Conservation (phyloP, 2,113 vertebrate species). For the Dicaeum eximium region DNA sequence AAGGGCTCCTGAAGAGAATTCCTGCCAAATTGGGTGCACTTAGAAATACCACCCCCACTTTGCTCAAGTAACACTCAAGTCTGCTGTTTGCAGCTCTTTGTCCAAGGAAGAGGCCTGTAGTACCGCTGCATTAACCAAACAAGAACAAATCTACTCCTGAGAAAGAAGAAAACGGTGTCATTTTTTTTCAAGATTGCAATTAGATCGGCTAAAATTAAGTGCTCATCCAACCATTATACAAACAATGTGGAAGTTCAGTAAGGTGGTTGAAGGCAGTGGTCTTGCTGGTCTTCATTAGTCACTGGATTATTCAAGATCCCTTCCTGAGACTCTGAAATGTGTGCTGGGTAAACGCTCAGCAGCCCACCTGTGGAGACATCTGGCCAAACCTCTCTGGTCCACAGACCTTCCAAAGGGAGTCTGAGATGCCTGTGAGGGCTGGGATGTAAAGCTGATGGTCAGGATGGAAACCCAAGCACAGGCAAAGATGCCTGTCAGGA, state of each 20-base stretch:
- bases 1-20: neutral
- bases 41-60: neutral
- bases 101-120: neutral
- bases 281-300: neutral
- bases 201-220: neutral
- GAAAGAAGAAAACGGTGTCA: neutral
- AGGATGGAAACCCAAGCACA: neutral
- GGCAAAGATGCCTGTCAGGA: neutral
- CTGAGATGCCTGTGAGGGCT: no score
- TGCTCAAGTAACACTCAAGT: neutral
- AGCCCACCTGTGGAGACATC: neutral
- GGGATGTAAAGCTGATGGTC: neutral
- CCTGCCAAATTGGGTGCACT: neutral
- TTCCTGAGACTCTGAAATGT: neutral
- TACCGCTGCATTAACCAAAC: neutral
- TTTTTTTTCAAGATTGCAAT: neutral
- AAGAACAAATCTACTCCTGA: neutral
- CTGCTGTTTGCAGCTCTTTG: neutral
- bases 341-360: fast-evolving
- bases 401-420: neutral
- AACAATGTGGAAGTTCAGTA: neutral
- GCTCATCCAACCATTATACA: neutral
- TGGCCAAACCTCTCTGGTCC: neutral
- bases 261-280: neutral
- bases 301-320: neutral